These are phyloP conservation scores for Carposina sasakii DNA, from an alignment of 1,140 invertebrate species.

Conservation along the genomic window DNA sequence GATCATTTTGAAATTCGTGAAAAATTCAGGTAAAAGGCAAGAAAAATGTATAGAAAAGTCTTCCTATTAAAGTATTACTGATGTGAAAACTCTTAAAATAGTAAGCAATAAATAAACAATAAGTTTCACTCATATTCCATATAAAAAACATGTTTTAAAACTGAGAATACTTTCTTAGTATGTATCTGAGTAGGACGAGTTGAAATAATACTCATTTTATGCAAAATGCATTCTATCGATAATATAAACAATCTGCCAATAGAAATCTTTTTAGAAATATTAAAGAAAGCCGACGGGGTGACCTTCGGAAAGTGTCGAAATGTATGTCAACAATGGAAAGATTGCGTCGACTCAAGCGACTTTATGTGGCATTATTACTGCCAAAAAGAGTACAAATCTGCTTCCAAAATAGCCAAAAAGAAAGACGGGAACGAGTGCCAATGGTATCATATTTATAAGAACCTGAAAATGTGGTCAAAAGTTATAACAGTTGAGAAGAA, in stretches of 20 bases:
- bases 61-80: too few species aligned
- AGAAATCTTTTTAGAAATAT: slow-evolving; percentile 54
- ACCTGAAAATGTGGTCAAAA: slow-evolving; percentile 43
- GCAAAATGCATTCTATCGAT: too few species aligned
- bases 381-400: slow-evolving; percentile 39
- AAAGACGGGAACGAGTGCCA: slow-evolving; percentile 42
- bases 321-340: slow-evolving; percentile 53
- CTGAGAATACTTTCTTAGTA: too few species aligned
- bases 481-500: slow-evolving; percentile 32
- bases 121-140: too few species aligned
- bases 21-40: too few species aligned
- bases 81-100: too few species aligned
- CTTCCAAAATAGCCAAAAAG: slow-evolving; percentile 48
- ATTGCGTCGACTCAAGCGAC: slow-evolving; percentile 41
- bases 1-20: too few species aligned
- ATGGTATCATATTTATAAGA: slow-evolving; percentile 57
- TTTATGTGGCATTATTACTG: slow-evolving; percentile 49
- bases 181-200: too few species aligned
- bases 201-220: too few species aligned
- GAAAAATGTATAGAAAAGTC: too few species aligned
- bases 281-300: slow-evolving; percentile 44
- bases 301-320: slow-evolving; percentile 44
- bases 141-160: too few species aligned
- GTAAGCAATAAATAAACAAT: too few species aligned
- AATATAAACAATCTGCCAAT: slow-evolving; percentile 43